These are phyloP conservation scores for Nebria salina DNA, from an alignment of 2,888 invertebrate species.

Conservation along the genomic window DNA sequence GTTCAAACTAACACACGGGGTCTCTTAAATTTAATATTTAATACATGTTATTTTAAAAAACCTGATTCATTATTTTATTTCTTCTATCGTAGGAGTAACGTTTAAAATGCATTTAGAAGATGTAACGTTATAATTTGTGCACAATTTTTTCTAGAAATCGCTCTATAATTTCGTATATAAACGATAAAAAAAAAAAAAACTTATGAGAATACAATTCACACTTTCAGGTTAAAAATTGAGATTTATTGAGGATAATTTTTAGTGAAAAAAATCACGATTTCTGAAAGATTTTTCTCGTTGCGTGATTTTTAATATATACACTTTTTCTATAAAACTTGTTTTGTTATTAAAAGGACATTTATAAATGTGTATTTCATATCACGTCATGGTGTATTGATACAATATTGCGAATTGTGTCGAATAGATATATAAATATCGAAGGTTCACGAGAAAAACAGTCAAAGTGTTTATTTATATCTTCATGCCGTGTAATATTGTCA, in stretches of 20 bases:
- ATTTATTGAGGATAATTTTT: background rate
- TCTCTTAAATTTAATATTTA: constrained; percentile 17
- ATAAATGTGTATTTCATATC: constrained; percentile 22
- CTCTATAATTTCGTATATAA: constrained; percentile 15
- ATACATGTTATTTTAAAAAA: constrained; percentile 33
- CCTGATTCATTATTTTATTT: constrained; percentile 35
- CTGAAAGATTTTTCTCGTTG: background rate
- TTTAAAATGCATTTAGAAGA: constrained; percentile 39
- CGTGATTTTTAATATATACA: background rate
- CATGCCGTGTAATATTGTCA: constrained; percentile 23
- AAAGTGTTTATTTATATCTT: constrained; percentile 24
- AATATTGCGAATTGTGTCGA: background rate
- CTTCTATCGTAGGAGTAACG: constrained; percentile 24
- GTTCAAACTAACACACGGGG: constrained; percentile 24
- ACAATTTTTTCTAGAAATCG: constrained; percentile 6
- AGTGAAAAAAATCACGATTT: background rate
- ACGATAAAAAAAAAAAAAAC: background rate
- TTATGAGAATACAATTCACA: background rate
- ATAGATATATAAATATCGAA: constrained; percentile 2
- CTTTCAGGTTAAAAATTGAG: background rate
- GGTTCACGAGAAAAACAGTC: background rate
- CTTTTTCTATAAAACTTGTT: background rate
- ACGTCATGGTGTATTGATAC: constrained; percentile 10
- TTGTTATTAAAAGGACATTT: constrained; percentile 7
- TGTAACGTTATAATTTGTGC: constrained; percentile 32